phyloP scores from a whole-genome alignment of 1,140 invertebrate genomes.

The Monochamus saltuarius region DNA sequence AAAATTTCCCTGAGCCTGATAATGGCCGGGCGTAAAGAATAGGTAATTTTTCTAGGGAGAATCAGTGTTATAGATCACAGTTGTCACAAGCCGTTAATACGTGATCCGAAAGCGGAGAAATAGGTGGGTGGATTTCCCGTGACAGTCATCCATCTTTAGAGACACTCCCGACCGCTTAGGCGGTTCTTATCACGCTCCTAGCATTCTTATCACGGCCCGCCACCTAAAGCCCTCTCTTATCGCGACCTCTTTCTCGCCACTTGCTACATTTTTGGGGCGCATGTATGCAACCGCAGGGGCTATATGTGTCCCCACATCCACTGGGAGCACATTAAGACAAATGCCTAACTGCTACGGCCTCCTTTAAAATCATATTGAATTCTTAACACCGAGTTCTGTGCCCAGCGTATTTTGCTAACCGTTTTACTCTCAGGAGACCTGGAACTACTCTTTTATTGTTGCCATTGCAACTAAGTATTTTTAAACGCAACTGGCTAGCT shows the following conservation, averaged over 20 bases:
- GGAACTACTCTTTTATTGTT: no score
- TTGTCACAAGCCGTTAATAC: slow-evolving; percentile 51
- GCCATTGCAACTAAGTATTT: no score
- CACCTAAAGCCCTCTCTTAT: slow-evolving; percentile 43
- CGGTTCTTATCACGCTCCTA: slow-evolving; percentile 46
- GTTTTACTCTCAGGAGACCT: no score
- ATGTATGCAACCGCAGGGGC: slow-evolving; percentile 26
- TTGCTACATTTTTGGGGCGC: slow-evolving; percentile 12
- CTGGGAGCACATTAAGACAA: slow-evolving; percentile 37
- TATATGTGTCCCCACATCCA: slow-evolving; percentile 40
- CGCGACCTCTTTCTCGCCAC: slow-evolving; percentile 45
- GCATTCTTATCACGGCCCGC: slow-evolving; percentile 50
- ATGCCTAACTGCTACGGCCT: slow-evolving; percentile 33
- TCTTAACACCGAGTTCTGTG: not conserved
- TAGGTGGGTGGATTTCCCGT: slow-evolving; percentile 50
- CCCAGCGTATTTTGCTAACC: no score
- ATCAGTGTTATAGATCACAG: slow-evolving; percentile 53
- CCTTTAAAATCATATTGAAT: slow-evolving; percentile 13
- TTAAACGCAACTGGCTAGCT: no score
- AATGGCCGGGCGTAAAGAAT: slow-evolving; percentile 3
- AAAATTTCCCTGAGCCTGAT: slow-evolving; percentile 5
- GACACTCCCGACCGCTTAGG: slow-evolving; percentile 50
- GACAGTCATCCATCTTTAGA: slow-evolving; percentile 51
- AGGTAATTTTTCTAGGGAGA: slow-evolving; percentile 26
- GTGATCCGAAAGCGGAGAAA: slow-evolving; percentile 45